A percentile compares a stretch with the other conserved stretches of the same genome.
Conservation (phyloP, 2,888 invertebrate genomes). For the Aricia artaxerxes region DNA sequence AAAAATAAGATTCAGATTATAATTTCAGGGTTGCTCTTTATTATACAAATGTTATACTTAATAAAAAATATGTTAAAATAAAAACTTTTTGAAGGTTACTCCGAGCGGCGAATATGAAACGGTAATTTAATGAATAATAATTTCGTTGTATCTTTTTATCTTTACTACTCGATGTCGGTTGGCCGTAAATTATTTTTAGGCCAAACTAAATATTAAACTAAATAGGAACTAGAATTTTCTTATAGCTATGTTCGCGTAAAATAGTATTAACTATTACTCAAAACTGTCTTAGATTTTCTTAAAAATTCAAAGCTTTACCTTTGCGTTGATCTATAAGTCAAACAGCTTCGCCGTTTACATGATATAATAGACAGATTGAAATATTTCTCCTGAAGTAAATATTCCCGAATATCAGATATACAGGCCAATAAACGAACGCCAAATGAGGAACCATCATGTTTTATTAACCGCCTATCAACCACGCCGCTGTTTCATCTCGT, state of each 20-base stretch:
- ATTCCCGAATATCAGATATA: not conserved
- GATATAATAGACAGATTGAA: too few species aligned
- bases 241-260: not conserved
- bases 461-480: not conserved
- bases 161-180: not conserved
- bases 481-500: not conserved
- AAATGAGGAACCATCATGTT: not conserved
- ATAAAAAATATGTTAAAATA: too few species aligned
- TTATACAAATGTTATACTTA: too few species aligned
- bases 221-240: not conserved
- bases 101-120: not conserved
- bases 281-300: too few species aligned
- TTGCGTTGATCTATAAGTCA: too few species aligned
- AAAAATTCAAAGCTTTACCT: not conserved
- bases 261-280: not conserved
- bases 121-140: slow-evolving; percentile 6
- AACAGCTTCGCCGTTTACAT: too few species aligned
- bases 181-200: not conserved
- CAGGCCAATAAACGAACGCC: not conserved
- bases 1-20: too few species aligned
- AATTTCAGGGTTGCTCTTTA: too few species aligned
- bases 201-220: not conserved
- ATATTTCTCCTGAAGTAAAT: not conserved
- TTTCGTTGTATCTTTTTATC: slow-evolving; percentile 9
- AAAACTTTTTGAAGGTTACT: not conserved